Evolutionary conservation across 1,140 invertebrate genomes (phyloP).

Genomic region (Drosophila leontia): DNA sequence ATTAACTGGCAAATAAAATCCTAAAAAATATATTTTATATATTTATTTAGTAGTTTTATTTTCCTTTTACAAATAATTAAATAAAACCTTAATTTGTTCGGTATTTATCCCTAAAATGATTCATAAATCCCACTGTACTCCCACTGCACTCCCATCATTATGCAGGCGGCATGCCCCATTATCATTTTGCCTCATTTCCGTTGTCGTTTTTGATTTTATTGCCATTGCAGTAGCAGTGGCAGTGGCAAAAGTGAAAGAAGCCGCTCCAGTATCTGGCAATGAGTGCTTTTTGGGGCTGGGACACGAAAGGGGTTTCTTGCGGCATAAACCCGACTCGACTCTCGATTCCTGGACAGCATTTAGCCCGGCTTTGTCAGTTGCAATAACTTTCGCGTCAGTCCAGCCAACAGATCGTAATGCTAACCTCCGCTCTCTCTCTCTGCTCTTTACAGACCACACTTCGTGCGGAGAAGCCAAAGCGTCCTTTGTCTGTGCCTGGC

Average conservation of each 20-base stretch:
- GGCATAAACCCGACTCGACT: background rate
- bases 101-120: background rate
- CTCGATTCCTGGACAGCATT: conserved; percentile 9
- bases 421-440: conserved; percentile 15
- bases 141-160: conserved; percentile 55
- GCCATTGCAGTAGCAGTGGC: background rate
- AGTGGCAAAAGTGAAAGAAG: conserved; percentile 16
- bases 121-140: conserved; percentile 3
- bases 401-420: conserved; percentile 69
- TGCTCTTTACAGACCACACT: conserved; percentile 56
- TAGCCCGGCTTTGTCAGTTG: conserved; percentile 65
- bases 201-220: conserved; percentile 55
- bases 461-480: conserved; percentile 48
- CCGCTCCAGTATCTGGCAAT: conserved; percentile 41
- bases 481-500: conserved; percentile 69
- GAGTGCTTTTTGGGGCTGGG: conserved; percentile 52
- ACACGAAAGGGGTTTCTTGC: conserved; percentile 1
- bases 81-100: too few species aligned
- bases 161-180: conserved; percentile 70
- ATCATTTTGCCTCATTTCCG: conserved; percentile 76
- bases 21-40: background rate
- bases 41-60: background rate
- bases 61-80: background rate
- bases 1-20: background rate
- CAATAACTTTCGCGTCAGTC: conserved; percentile 80